Base-by-base conservation (phyloP, 1,140 invertebrate species). In the Adelges cooleyi region DNA sequence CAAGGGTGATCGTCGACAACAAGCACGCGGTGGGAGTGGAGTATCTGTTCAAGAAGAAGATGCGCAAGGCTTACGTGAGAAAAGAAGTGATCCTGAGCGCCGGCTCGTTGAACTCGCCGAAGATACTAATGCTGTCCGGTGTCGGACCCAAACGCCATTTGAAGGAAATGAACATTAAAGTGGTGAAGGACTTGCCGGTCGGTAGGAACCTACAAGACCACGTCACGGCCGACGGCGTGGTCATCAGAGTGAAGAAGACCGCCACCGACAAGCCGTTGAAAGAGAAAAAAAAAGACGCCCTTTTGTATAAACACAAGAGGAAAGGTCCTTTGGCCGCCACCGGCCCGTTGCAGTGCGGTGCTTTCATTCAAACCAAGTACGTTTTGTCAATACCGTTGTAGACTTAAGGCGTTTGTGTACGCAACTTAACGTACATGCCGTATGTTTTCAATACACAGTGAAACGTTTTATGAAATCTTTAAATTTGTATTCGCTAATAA, bases 11-110 rank as follows among this genome's bases (percentile, higher is more conserved):
- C 1, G 86, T 92, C 0, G 65, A 71, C 8, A 56, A 68, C n/a
- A 36, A 56, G 10, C 51, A 46, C 13, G 79, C 78, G 2, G 69
- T 70, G 8, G 78, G 77, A 3, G 77, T 81, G 0, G 76, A 82
- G n/a, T 83, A 73, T 67, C 70, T 86, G 4, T 79, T 86, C 36
- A 81, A 90, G 33, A 82, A 82, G 50, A 82, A 83, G 73, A 72
- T 86, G 0, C 80, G 84, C 67, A 80, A 84, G 27, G 80, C 84
- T 36, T 73, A 83, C 27, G 89, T 89, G 0, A 81, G 76, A 9
- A 90, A 87, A 71, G 94, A 96, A 75, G 75, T 85, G 1, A 81
- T 84, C 53, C 68, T 84, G 6, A 75, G 10, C 75, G 71, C 69
- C 5, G 73, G 73, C 6, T 66, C 71, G 18, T 65, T 73, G n/a